Evolutionary conservation across 2,113 vertebrate genomes (phyloP).

Genomic region (Willisornis vidua): DNA sequence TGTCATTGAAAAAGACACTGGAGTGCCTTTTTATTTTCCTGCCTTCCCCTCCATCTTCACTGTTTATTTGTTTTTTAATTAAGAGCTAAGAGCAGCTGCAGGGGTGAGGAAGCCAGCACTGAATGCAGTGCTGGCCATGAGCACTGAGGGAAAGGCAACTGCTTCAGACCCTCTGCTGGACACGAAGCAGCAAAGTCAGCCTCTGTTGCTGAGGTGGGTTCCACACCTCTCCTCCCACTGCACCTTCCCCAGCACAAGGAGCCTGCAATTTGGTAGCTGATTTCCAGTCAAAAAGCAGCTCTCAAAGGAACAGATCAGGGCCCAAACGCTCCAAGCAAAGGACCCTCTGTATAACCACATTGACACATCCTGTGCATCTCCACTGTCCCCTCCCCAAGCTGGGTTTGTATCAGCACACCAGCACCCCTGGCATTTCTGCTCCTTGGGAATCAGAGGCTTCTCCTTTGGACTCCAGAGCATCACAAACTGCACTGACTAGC

Average conservation of each 20-base stretch:
- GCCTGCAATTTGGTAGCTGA: neutral
- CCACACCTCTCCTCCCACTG: neutral
- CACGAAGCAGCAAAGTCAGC: neutral
- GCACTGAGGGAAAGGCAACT: neutral
- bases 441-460: neutral
- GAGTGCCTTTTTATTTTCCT: neutral
- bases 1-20: neutral
- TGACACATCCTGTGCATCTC: neutral
- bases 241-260: neutral
- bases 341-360: neutral
- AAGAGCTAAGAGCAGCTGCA: neutral
- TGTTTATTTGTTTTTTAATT: neutral
- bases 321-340: neutral
- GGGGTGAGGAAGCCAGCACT: neutral
- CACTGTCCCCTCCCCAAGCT: neutral
- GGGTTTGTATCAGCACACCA: neutral
- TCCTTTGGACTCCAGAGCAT: constrained; percentile 21
- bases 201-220: neutral
- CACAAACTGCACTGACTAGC: constrained; percentile 27
- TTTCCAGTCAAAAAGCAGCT: neutral
- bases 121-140: neutral
- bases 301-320: neutral
- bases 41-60: neutral
- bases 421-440: neutral
- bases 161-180: neutral